Evolutionary conservation across 2,113 vertebrate species (phyloP).

Genomic region (Sebastes fasciatus): DNA sequence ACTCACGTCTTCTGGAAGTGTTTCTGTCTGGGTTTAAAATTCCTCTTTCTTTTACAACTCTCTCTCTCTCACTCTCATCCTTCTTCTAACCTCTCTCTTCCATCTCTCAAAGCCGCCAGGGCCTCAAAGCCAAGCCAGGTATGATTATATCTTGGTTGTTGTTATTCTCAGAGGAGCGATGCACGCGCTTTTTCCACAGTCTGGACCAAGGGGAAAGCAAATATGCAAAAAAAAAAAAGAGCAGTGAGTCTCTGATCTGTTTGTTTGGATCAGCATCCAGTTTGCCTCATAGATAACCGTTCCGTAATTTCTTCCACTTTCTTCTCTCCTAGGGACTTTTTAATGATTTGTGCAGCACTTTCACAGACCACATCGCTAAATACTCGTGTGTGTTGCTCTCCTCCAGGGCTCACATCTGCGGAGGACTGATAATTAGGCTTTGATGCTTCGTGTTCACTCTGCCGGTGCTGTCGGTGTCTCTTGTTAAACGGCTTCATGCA

Average conservation of each 20-base stretch:
- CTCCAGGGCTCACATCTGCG: slow-evolving; percentile 40
- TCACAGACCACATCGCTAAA: slow-evolving; percentile 54
- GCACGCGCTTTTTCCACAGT: slow-evolving; percentile 65
- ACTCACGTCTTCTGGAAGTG: slow-evolving; percentile 79
- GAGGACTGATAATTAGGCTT: slow-evolving; percentile 49
- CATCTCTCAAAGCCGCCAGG: slow-evolving; percentile 66
- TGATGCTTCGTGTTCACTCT: slow-evolving; percentile 36
- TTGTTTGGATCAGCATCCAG: slow-evolving; percentile 65
- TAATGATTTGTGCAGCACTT: slow-evolving; percentile 64
- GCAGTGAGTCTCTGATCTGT: slow-evolving; percentile 36
- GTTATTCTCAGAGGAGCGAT: slow-evolving; percentile 64
- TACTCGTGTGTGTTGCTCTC: slow-evolving; percentile 44
- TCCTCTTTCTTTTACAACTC: slow-evolving; percentile 72
- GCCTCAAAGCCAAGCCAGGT: slow-evolving; percentile 74
- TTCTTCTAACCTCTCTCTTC: slow-evolving; percentile 42
- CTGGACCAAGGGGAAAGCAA: slow-evolving; percentile 44
- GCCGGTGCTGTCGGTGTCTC: slow-evolving; percentile 4
- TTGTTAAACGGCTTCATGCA: slow-evolving; percentile 30
- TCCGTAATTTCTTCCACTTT: slow-evolving; percentile 75
- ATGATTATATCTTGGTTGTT: slow-evolving; percentile 74
- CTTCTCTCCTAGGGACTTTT: slow-evolving; percentile 51
- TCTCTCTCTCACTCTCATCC: slow-evolving; percentile 35
- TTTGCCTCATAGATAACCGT: slow-evolving; percentile 68
- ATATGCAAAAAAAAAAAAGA: slow-evolving; percentile 30
- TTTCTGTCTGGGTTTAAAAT: slow-evolving; percentile 80